phyloP scores from a whole-genome alignment of 2,797 vertebrate genomes.

The Petrocephalus schoutedeni region DNA sequence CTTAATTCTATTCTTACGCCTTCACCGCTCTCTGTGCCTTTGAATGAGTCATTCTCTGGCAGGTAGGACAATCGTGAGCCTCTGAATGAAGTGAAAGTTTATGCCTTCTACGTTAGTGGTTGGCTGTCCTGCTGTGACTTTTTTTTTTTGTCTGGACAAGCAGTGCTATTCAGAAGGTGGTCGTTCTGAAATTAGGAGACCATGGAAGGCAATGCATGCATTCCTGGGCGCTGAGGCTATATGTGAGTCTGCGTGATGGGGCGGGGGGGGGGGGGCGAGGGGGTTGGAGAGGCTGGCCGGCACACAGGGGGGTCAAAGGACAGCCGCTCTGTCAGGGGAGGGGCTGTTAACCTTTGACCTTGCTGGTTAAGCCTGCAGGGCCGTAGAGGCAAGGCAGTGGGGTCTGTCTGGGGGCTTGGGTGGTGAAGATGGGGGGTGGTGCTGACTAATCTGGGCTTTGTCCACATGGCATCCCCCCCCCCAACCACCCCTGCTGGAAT shows the following conservation, averaged over 20 bases:
- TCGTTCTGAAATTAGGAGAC: background rate
- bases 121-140: background rate
- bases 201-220: background rate
- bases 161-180: background rate
- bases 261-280: background rate
- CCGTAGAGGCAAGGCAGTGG: constrained; percentile 37
- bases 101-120: background rate
- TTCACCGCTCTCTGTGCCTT: background rate
- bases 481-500: constrained; percentile 48
- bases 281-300: constrained; percentile 25
- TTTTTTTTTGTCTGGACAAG: background rate
- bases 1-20: background rate
- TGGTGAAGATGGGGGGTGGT: constrained; percentile 40
- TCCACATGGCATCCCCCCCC: constrained; percentile 55
- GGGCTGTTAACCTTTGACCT: constrained; percentile 66
- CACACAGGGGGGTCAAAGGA: constrained; percentile 61
- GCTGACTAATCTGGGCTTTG: constrained; percentile 69
- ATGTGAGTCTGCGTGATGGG: background rate
- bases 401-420: constrained; percentile 35
- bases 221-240: background rate
- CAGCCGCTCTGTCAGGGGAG: constrained; percentile 67
- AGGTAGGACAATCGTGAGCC: background rate
- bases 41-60: background rate
- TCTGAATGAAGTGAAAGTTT: background rate
- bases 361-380: constrained; percentile 61